phyloP scores from a whole-genome alignment of 2,797 vertebrate species.

The Valencia hispanica region DNA sequence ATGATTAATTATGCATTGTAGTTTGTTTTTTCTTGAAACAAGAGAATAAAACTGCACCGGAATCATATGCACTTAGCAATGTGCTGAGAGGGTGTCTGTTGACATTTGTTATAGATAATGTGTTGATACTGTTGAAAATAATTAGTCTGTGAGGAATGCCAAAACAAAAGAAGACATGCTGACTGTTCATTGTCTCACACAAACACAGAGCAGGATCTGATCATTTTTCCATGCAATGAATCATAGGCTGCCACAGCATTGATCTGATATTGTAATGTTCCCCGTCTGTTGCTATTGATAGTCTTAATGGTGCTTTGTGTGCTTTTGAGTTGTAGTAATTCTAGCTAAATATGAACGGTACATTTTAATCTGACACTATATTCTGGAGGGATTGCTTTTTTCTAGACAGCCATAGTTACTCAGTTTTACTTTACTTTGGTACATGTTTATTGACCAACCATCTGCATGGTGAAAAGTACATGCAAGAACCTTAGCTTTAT shows the following conservation, averaged over 20 bases:
- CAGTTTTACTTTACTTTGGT: background rate
- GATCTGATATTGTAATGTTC: background rate
- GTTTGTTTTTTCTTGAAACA: conserved; percentile 58
- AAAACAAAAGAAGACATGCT: conserved; percentile 3
- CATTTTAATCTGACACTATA: background rate
- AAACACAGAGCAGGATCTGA: background rate
- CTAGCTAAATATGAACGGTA: background rate
- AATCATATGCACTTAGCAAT: conserved; percentile 36
- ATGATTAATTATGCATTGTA: conserved; percentile 77
- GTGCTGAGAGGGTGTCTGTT: conserved; percentile 8
- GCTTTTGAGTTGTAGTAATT: background rate
- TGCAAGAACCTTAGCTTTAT: background rate
- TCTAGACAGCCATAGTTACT: background rate
- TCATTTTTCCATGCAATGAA: background rate
- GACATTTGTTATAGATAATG: conserved; percentile 26
- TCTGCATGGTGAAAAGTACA: background rate
- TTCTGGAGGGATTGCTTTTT: background rate
- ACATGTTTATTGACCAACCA: background rate
- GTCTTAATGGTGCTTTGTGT: background rate
- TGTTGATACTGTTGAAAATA: conserved; percentile 22
- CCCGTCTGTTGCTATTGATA: background rate
- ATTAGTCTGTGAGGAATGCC: conserved; percentile 6
- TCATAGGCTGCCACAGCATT: background rate
- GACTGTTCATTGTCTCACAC: background rate
- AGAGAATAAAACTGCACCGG: conserved; percentile 32